phyloP scores from a whole-genome alignment of 2,888 invertebrate genomes.

The Harpalus rufipes region DNA sequence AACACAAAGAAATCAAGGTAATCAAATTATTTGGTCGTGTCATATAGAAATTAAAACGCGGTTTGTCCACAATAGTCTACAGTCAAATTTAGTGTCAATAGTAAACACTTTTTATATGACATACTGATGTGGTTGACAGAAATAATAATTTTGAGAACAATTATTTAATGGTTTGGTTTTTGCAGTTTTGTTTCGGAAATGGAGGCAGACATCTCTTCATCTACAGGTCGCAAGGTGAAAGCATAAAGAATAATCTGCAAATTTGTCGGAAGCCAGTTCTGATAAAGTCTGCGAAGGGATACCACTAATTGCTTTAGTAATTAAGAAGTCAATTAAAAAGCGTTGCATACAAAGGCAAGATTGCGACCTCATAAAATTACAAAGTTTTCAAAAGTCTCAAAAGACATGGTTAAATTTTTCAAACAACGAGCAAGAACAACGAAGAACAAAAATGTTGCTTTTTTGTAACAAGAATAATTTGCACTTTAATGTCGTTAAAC shows the following conservation, averaged over 20 bases:
- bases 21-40: too few species aligned
- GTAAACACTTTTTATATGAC: too few species aligned
- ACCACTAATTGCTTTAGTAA: conserved; percentile 59
- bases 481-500: conserved; percentile 51
- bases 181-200: too few species aligned
- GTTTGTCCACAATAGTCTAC: too few species aligned
- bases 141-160: too few species aligned
- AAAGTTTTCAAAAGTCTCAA: conserved; percentile 53
- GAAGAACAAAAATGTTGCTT: conserved; percentile 50
- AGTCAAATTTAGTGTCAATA: too few species aligned
- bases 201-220: background rate
- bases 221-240: conserved; percentile 14
- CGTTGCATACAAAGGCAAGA: conserved; percentile 56
- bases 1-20: too few species aligned
- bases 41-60: too few species aligned
- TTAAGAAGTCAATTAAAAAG: conserved; percentile 60
- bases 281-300: conserved; percentile 35
- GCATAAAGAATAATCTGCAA: conserved; percentile 13
- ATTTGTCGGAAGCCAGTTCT: conserved; percentile 44
- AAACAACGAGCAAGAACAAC: conserved; percentile 39
- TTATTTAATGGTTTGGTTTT: too few species aligned
- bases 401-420: conserved; percentile 52
- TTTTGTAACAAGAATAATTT: conserved; percentile 56
- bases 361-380: conserved; percentile 57
- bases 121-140: too few species aligned